Conservation (phyloP, 2,113 vertebrate species). For the Petroica traversi region DNA sequence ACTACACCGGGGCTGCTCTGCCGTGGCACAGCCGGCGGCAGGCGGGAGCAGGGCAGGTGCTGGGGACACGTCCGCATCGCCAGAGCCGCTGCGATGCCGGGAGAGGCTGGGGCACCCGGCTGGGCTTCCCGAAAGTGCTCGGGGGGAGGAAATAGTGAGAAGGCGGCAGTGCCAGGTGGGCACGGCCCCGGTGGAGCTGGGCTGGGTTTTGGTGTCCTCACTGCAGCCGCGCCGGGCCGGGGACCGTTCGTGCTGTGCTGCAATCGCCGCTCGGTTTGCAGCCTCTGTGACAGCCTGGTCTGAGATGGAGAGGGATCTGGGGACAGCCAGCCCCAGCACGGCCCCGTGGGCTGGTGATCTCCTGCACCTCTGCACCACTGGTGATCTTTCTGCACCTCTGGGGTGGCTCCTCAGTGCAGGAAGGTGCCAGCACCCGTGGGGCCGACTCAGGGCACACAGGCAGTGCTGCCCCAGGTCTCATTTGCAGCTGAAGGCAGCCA, state of each 20-base stretch:
- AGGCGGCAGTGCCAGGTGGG: background rate
- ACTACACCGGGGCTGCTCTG: background rate
- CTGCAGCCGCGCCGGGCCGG: background rate
- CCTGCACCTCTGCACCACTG: too few species aligned
- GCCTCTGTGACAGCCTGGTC: fast-evolving
- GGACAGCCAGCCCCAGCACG: fast-evolving
- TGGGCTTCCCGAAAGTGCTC: background rate
- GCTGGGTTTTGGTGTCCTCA: background rate
- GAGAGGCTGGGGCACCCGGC: background rate
- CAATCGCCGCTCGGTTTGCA: background rate
- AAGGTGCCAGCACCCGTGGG: fast-evolving
- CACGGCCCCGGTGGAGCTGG: background rate
- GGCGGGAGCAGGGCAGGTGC: background rate
- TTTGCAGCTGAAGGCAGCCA: background rate
- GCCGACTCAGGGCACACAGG: fast-evolving
- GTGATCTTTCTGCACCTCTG: background rate
- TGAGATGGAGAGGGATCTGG: background rate
- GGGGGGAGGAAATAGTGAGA: background rate
- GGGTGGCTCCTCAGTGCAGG: fast-evolving
- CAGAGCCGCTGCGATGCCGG: fast-evolving
- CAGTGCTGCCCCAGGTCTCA: fast-evolving
- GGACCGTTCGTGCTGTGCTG: background rate
- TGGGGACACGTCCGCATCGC: background rate
- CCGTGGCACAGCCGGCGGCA: background rate
- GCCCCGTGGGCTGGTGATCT: background rate